A percentile compares a stretch with the other conserved stretches of the same genome.
These are phyloP conservation scores for Lycaena phlaeas DNA, from an alignment of 2,888 invertebrate species.

Conservation along the genomic window DNA sequence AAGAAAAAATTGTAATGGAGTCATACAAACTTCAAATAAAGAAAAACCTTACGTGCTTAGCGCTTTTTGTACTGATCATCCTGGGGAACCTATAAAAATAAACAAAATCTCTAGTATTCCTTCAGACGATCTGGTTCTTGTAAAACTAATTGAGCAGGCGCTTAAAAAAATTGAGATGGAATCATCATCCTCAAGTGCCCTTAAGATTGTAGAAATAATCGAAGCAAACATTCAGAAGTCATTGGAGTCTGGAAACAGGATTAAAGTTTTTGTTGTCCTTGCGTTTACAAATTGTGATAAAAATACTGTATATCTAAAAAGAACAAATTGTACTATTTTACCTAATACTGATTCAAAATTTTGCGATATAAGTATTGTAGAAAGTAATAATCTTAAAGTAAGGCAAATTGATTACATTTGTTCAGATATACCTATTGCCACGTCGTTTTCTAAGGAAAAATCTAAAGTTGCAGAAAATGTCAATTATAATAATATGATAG, in stretches of 20 bases:
- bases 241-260: conserved; percentile 33
- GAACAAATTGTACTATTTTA: conserved; percentile 35
- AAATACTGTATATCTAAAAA: conserved; percentile 25
- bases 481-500: conserved; percentile 14
- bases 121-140: conserved; percentile 36
- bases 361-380: conserved; percentile 41
- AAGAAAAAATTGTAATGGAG: conserved; percentile 65
- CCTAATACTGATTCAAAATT: conserved; percentile 35
- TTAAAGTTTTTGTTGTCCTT: conserved; percentile 36
- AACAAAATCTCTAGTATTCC: conserved; percentile 28
- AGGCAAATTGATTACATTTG: conserved; percentile 38
- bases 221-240: conserved; percentile 34
- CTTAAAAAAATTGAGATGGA: conserved; percentile 43
- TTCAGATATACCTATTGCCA: conserved; percentile 33
- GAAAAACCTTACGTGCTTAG: conserved; percentile 55
- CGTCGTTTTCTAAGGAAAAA: conserved; percentile 29
- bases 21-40: conserved; percentile 51
- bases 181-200: conserved; percentile 29
- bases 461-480: conserved; percentile 7
- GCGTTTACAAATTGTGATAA: conserved; percentile 42
- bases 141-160: conserved; percentile 29
- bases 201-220: conserved; percentile 36
- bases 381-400: conserved; percentile 37
- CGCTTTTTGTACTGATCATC: conserved; percentile 59
- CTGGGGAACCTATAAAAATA: conserved; percentile 22